phyloP scores from a whole-genome alignment of 1,140 invertebrate species.

The Zaprionus ghesquierei region DNA sequence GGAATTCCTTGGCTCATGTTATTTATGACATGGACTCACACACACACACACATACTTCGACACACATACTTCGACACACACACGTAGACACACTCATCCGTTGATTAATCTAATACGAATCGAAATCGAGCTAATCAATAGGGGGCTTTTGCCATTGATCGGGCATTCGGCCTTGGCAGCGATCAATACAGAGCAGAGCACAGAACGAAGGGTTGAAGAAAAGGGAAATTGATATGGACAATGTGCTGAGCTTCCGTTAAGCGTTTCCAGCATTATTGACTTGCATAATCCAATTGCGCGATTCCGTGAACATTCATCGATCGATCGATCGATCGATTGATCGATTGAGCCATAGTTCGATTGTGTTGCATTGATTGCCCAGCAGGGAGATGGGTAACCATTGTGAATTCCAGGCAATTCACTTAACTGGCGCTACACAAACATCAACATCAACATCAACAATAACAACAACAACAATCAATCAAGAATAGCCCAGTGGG shows the following conservation, averaged over 20 bases:
- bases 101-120: slow-evolving; percentile 1
- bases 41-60: background rate
- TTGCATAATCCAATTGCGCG: slow-evolving; percentile 73
- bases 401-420: slow-evolving; percentile 59
- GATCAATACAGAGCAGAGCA: background rate
- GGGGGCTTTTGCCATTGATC: background rate
- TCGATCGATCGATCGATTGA: slow-evolving; percentile 40
- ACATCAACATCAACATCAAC: background rate
- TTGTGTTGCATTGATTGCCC: slow-evolving; percentile 28
- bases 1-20: background rate
- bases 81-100: background rate
- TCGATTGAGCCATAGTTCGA: background rate
- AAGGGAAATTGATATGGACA: background rate
- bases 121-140: slow-evolving; percentile 59
- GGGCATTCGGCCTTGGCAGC: slow-evolving; percentile 1
- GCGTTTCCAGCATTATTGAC: slow-evolving; percentile 19
- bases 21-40: background rate
- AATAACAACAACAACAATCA: slow-evolving; percentile 35
- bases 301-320: slow-evolving; percentile 68
- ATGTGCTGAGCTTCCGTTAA: slow-evolving; percentile 30
- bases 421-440: slow-evolving; percentile 69
- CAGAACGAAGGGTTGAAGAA: background rate
- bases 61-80: background rate
- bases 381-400: slow-evolving; percentile 36
- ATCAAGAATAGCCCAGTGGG: slow-evolving; percentile 17